phyloP scores from a whole-genome alignment of 2,888 invertebrate species.

The Philereme transversata region DNA sequence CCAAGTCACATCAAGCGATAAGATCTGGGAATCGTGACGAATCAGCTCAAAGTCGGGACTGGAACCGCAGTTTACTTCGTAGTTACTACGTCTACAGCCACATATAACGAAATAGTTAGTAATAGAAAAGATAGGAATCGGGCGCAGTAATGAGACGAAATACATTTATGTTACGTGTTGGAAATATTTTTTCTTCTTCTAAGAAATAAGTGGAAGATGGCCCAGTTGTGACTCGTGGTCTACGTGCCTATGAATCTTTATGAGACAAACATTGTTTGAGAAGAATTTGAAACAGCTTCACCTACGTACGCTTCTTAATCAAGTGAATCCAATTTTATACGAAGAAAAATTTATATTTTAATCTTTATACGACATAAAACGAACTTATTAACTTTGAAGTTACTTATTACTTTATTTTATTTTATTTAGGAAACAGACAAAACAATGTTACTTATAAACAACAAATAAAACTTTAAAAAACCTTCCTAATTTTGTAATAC shows the following conservation, averaged over 20 bases:
- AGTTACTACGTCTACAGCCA: constrained; percentile 7
- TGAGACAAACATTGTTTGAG: constrained; percentile 20
- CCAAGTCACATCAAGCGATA: constrained; percentile 36
- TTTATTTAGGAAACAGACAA: no score
- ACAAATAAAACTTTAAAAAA: no score
- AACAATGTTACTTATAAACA: no score
- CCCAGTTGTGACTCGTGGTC: constrained; percentile 26
- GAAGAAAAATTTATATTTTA: not conserved
- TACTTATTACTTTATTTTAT: no score
- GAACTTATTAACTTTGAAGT: no score
- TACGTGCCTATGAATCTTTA: constrained; percentile 26
- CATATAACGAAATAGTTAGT: constrained; percentile 14
- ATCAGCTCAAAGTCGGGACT: constrained; percentile 32
- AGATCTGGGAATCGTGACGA: constrained; percentile 39
- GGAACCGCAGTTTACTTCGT: constrained; percentile 11
- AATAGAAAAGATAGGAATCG: constrained; percentile 30
- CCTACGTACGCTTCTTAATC: constrained; percentile 10
- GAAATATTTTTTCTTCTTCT: constrained; percentile 32
- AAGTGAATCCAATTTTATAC: constrained; percentile 1
- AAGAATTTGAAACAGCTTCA: constrained; percentile 9
- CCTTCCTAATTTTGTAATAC: no score
- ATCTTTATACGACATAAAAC: no score
- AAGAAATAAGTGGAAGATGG: constrained; percentile 28
- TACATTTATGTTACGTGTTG: constrained; percentile 38
- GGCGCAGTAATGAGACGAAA: constrained; percentile 36